phyloP scores from a whole-genome alignment of 1,140 invertebrate species.

The Zaprionus taronus region DNA sequence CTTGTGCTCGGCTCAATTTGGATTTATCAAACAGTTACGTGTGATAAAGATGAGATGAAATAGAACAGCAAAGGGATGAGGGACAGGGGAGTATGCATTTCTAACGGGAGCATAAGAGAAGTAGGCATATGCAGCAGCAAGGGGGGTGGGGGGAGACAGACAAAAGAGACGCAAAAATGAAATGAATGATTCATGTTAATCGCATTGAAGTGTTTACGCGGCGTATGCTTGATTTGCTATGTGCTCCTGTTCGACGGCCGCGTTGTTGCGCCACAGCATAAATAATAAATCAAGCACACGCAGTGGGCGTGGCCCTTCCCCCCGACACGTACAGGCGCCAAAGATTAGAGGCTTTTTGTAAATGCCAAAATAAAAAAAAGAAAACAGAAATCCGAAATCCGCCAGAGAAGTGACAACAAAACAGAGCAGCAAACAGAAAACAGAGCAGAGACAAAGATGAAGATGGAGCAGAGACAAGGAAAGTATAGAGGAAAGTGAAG shows the following conservation, averaged over 20 bases:
- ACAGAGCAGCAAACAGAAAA: not conserved
- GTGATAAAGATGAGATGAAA: not conserved
- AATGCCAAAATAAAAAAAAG: constrained; percentile 3
- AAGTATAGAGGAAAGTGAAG: no score
- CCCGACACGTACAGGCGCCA: not conserved
- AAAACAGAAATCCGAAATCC: not conserved
- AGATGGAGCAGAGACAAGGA: not conserved
- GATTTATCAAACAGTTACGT: not conserved
- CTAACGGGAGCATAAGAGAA: not conserved
- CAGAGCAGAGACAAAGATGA: not conserved
- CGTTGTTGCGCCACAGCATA: constrained; percentile 13
- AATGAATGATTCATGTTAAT: constrained; percentile 47
- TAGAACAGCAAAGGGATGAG: not conserved
- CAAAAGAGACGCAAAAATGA: not conserved
- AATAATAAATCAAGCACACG: constrained; percentile 11
- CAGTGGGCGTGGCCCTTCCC: not conserved
- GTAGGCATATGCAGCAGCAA: not conserved
- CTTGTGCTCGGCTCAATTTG: not conserved
- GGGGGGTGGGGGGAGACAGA: not conserved
- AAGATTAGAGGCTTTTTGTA: constrained; percentile 14
- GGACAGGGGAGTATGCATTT: not conserved
- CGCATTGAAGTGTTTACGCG: constrained; percentile 37
- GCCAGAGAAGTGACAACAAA: not conserved
- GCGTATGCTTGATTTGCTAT: constrained; percentile 40
- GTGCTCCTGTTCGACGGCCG: not conserved